Conservation (phyloP, 2,113 vertebrate genomes). For the Promerops cafer region DNA sequence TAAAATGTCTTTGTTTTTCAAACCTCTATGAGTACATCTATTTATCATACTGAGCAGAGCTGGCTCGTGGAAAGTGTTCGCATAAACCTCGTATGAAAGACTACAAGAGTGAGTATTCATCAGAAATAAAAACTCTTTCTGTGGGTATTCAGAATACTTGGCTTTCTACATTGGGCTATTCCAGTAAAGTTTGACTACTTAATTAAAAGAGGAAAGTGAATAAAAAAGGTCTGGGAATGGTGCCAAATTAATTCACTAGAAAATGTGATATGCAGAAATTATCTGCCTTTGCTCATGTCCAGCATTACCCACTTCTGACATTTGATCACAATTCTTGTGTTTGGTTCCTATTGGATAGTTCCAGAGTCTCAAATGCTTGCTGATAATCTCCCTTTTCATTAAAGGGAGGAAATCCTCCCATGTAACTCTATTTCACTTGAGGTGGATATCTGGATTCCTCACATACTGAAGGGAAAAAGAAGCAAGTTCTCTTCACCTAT, state of each 20-base stretch:
- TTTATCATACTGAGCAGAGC: not conserved
- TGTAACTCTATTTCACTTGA: not conserved
- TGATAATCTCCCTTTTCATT: not conserved
- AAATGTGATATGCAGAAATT: slow-evolving; percentile 38
- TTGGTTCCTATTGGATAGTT: not conserved
- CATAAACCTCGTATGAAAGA: not conserved
- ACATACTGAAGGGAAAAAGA: not conserved
- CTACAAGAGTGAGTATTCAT: not conserved
- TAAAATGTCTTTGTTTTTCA: not conserved
- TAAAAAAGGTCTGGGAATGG: slow-evolving; percentile 21
- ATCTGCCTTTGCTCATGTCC: slow-evolving; percentile 2
- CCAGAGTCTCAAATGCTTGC: not conserved
- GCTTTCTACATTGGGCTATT: slow-evolving; percentile 6
- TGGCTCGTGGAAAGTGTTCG: not conserved
- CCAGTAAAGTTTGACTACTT: slow-evolving; percentile 55
- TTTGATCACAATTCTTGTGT: not conserved
- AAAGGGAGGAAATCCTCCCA: not conserved
- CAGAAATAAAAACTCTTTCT: not conserved
- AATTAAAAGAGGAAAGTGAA: slow-evolving; percentile 41
- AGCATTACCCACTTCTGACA: not conserved
- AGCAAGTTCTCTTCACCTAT: not conserved
- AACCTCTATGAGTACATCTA: not conserved
- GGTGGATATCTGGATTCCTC: not conserved
- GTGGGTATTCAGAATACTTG: not conserved
- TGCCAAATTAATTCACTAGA: slow-evolving; percentile 33